phyloP scores from a whole-genome alignment of 2,888 invertebrate species.

The Ophion obscuratus region DNA sequence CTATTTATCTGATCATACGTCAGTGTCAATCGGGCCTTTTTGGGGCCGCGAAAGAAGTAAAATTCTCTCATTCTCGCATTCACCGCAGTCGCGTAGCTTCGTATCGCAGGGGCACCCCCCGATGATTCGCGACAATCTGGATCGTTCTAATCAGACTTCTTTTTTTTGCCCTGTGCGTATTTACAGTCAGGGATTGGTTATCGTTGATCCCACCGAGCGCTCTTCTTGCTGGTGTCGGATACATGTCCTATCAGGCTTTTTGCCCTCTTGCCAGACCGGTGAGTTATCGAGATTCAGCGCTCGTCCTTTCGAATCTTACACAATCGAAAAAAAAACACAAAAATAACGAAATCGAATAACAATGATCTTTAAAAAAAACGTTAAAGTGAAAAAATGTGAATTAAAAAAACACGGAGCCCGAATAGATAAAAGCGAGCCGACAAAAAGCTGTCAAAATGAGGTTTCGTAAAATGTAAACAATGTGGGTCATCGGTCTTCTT shows the following conservation, averaged over 20 bases:
- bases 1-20: constrained; percentile 74
- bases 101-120: background rate
- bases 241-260: constrained; percentile 91
- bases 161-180: constrained; percentile 60
- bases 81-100: background rate
- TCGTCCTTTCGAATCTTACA: background rate
- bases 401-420: background rate
- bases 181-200: constrained; percentile 93
- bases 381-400: background rate
- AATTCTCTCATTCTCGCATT: constrained; percentile 4
- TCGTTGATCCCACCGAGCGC: constrained; percentile 93
- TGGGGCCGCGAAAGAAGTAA: constrained; percentile 4
- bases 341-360: background rate
- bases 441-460: background rate
- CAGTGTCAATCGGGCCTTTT: constrained; percentile 13
- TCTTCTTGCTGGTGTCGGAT: constrained; percentile 91
- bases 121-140: constrained; percentile 14
- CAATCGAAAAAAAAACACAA: background rate
- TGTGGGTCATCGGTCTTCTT: background rate
- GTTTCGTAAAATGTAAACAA: background rate
- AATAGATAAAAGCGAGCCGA: background rate
- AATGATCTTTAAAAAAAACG: background rate
- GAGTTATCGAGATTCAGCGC: constrained; percentile 65
- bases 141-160: constrained; percentile 12
- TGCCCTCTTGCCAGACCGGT: constrained; percentile 87